Conservation (phyloP, 2,797 vertebrate species). For the Lutjanus argentimaculatus region DNA sequence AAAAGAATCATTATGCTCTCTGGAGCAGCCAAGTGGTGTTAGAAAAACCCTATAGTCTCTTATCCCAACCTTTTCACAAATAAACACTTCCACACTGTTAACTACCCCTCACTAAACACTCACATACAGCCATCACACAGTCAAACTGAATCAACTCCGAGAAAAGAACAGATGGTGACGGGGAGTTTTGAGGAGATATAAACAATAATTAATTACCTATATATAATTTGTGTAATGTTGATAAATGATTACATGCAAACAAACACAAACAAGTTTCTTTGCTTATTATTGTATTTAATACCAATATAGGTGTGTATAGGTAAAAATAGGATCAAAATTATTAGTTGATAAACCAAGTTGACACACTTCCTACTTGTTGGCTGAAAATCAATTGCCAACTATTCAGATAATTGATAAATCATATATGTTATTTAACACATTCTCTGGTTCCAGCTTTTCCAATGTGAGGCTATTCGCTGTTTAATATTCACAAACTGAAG, state of each 20-base stretch:
- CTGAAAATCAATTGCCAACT: too few relatives aligned
- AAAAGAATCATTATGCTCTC: constrained; percentile 79
- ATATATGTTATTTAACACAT: too few relatives aligned
- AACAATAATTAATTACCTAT: neutral
- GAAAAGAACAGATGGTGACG: neutral
- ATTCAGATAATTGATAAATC: too few relatives aligned
- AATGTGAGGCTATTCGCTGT: too few relatives aligned
- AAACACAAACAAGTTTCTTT: neutral
- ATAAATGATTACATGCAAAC: neutral
- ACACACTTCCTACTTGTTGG: too few relatives aligned
- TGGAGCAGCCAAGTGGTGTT: constrained; percentile 40
- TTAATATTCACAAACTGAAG: too few relatives aligned
- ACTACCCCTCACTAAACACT: constrained; percentile 47
- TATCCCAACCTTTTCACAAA: constrained; percentile 53
- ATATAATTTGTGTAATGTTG: neutral
- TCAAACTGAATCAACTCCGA: neutral
- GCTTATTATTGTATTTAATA: neutral
- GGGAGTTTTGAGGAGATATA: neutral
- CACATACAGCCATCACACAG: neutral
- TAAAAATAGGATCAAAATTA: neutral
- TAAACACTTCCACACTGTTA: constrained; percentile 65
- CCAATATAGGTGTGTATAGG: neutral
- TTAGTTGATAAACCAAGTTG: neutral
- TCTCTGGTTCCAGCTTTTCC: too few relatives aligned
- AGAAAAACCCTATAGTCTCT: constrained; percentile 41